Evolutionary conservation across 2,797 vertebrate species (phyloP).

Genomic region (Sylvilagus floridanus): DNA sequence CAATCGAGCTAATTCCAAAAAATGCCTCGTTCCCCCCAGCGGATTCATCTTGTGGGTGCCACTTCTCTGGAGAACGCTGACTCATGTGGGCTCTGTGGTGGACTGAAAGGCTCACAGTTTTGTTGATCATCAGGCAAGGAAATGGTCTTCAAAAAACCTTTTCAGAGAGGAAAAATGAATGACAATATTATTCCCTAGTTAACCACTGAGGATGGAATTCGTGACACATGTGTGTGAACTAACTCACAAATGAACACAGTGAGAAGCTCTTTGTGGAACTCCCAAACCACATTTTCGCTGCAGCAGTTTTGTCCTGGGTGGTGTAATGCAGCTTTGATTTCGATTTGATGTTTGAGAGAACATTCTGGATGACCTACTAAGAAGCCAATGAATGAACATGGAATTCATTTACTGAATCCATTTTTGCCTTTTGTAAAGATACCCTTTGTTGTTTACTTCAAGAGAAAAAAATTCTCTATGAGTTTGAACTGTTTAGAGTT

Average conservation of each 20-base stretch:
- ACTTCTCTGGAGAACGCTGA: neutral
- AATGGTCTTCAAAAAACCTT: neutral
- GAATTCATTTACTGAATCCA: neutral
- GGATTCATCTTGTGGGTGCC: neutral
- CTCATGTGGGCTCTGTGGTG: neutral
- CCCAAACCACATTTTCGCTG: neutral
- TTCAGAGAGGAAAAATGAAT: neutral
- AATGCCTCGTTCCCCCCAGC: neutral
- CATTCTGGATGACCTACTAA: neutral
- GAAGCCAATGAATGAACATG: neutral
- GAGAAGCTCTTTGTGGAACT: neutral
- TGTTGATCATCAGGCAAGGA: neutral
- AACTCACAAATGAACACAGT: neutral
- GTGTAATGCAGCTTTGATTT: neutral
- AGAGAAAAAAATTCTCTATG: neutral
- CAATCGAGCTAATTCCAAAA: neutral
- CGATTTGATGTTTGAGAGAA: neutral
- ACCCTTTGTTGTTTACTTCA: neutral
- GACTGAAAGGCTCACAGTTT: neutral
- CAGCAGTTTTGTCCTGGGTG: neutral
- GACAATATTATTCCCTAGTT: neutral
- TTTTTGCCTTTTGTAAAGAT: neutral
- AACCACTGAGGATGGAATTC: neutral
- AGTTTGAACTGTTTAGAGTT: neutral
- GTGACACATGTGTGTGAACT: neutral